phyloP scores from a whole-genome alignment of 2,888 invertebrate species.

The Amphipoea oculea region DNA sequence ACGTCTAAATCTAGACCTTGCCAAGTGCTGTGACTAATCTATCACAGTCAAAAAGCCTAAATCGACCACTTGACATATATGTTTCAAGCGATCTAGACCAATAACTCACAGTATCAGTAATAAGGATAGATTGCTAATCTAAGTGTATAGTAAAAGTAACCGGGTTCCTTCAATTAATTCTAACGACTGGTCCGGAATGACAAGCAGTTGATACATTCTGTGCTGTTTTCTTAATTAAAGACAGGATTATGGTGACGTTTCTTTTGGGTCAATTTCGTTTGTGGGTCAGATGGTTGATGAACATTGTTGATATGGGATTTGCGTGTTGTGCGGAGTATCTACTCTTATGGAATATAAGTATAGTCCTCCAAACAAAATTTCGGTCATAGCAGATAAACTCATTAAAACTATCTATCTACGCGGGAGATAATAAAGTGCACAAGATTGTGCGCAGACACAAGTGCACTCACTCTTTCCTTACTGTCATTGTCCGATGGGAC shows the following conservation, averaged over 20 bases:
- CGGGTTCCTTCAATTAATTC: constrained; percentile 49
- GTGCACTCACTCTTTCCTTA: no score
- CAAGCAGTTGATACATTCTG: constrained; percentile 31
- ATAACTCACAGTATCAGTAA: constrained; percentile 28
- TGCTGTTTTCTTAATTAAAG: constrained; percentile 30
- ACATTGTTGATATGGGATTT: neutral
- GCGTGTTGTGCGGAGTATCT: neutral
- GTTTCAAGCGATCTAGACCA: neutral
- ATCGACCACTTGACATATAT: neutral
- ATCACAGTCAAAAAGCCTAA: neutral
- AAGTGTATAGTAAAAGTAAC: constrained; percentile 15
- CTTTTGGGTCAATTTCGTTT: neutral
- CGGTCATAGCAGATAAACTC: no score
- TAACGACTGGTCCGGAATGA: constrained; percentile 41
- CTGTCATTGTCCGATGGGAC: no score
- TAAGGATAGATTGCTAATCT: constrained; percentile 37
- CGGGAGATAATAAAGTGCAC: no score
- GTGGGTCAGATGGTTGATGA: neutral
- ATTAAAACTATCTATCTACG: no score
- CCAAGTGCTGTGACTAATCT: neutral
- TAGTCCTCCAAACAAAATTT: no score
- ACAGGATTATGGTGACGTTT: constrained; percentile 7
- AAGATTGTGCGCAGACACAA: no score
- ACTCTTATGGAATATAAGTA: no score
- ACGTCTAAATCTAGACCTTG: neutral